Evolutionary conservation across 2,888 invertebrate genomes (phyloP), one percentile per base, ranked within the genome.

Genomic region (Platypus cylindrus): DNA sequence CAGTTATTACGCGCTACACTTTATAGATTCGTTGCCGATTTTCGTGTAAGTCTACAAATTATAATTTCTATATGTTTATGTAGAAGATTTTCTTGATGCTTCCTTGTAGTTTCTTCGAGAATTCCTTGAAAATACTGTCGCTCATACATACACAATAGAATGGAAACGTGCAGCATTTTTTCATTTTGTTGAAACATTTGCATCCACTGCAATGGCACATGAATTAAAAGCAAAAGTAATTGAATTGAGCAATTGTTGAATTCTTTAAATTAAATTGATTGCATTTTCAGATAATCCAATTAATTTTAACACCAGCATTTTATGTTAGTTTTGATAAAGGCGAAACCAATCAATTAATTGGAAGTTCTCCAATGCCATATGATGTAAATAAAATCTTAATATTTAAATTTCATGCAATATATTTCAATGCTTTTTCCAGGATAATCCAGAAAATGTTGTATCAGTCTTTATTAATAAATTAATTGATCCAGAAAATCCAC

Each of bases 131-230:
- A 81, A 84, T 48, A 86, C 84, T 0, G 86, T 90, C 1, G 83
- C 87, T 0, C 84, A 85, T 53, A 83, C 80, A 42, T 94, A 86
- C 57, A 79, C 87, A 0, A 78, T 93, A 0, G 85, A 87, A 41
- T 97, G 97, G 95, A 95, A 95, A 56, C 71, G 95, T 20, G 75
- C 77, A 30, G 91, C 93, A 0, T 97, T 97, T 67, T 90, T 93
- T 66, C 77, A 84, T 49, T 94, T 97, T 63, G 91, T 95, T 5
- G 85, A 93, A 39, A 73, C 87, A 48, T 95, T 94, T 57, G 73
- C 78, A 5, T 73, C 75, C 35, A 73, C 75, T 32, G 67, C 67
- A 17, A 77, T 87, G 70, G 78, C 85, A 0, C 90, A 91, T 55
- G 81, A 51, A 30, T 18, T 32, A n/a, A 32, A 32, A 32, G 32